Evolutionary conservation across 1,140 invertebrate genomes (phyloP).

Genomic region (Trypoxylus dichotomus): DNA sequence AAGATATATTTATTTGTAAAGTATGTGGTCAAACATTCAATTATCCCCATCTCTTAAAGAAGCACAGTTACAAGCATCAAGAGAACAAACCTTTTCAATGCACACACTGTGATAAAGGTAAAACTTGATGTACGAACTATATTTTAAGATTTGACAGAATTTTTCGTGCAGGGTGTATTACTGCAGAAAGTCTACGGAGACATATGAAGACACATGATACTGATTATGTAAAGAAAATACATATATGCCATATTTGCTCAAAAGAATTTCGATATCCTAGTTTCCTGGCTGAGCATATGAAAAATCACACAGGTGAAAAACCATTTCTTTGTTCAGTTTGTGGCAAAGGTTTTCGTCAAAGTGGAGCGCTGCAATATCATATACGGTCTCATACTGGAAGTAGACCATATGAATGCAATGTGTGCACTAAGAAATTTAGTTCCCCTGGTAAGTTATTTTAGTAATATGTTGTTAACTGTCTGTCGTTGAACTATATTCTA

Average conservation of each 20-base stretch:
- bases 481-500: too few species aligned
- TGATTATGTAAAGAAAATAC: slow-evolving; percentile 37
- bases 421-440: slow-evolving; percentile 36
- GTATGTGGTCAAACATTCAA: slow-evolving; percentile 56
- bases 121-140: neutral
- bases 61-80: slow-evolving; percentile 48
- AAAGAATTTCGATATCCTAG: slow-evolving; percentile 51
- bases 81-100: slow-evolving; percentile 53
- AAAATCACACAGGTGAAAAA: slow-evolving; percentile 51
- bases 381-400: slow-evolving; percentile 65
- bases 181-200: slow-evolving; percentile 40
- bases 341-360: slow-evolving; percentile 61
- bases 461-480: too few species aligned
- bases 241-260: slow-evolving; percentile 58
- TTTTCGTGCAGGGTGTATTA: slow-evolving; percentile 41
- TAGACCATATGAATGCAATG: slow-evolving; percentile 38
- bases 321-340: slow-evolving; percentile 49
- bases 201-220: slow-evolving; percentile 43
- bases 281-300: slow-evolving; percentile 49
- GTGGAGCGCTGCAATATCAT: slow-evolving; percentile 62
- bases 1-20: slow-evolving; percentile 57
- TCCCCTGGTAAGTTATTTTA: slow-evolving; percentile 35
- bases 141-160: neutral
- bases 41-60: slow-evolving; percentile 44
- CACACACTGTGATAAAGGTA: slow-evolving; percentile 46